Evolutionary conservation across 1,140 invertebrate genomes (phyloP).

Genomic region (Ips nitidus): DNA sequence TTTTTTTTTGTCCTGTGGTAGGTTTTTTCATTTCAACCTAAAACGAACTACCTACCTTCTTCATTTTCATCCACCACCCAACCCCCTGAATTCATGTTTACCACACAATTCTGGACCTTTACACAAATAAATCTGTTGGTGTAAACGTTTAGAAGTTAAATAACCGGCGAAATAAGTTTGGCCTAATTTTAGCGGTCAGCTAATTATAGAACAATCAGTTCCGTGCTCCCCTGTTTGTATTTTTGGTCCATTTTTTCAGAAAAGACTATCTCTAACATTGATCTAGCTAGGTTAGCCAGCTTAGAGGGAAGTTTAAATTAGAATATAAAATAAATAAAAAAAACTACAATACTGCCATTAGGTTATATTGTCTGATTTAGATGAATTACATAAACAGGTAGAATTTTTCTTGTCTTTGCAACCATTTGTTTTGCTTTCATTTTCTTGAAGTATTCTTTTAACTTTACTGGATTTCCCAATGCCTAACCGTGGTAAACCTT

Average conservation of each 20-base stretch:
- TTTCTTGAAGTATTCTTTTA: slow-evolving; percentile 59
- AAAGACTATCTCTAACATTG: neutral
- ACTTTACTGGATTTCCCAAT: slow-evolving; percentile 84
- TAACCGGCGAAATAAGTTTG: slow-evolving; percentile 23
- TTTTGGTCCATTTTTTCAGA: slow-evolving; percentile 1
- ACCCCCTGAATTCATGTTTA: slow-evolving; percentile 56
- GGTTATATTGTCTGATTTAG: too few relatives aligned
- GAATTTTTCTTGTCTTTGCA: slow-evolving; percentile 1
- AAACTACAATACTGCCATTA: too few relatives aligned
- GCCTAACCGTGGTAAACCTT: slow-evolving; percentile 83
- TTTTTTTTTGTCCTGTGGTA: slow-evolving; percentile 5
- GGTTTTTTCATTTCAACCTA: slow-evolving; percentile 10
- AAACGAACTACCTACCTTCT: slow-evolving; percentile 54
- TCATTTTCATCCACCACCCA: slow-evolving; percentile 62
- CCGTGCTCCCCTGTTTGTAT: neutral
- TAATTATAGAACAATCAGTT: slow-evolving; percentile 15
- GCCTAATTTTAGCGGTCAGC: slow-evolving; percentile 19
- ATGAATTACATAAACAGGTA: slow-evolving; percentile 5
- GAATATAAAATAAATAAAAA: too few relatives aligned
- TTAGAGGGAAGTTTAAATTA: too few relatives aligned
- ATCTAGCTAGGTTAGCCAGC: too few relatives aligned
- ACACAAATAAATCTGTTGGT: neutral
- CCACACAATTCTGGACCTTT: neutral
- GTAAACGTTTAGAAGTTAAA: slow-evolving; percentile 20
- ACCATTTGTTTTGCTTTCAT: slow-evolving; percentile 11